A percentile compares a stretch with the other conserved stretches of the same genome.
These are phyloP conservation scores for Corynorhinus townsendii DNA, from an alignment of 2,113 vertebrate genomes.

Conservation along the genomic window DNA sequence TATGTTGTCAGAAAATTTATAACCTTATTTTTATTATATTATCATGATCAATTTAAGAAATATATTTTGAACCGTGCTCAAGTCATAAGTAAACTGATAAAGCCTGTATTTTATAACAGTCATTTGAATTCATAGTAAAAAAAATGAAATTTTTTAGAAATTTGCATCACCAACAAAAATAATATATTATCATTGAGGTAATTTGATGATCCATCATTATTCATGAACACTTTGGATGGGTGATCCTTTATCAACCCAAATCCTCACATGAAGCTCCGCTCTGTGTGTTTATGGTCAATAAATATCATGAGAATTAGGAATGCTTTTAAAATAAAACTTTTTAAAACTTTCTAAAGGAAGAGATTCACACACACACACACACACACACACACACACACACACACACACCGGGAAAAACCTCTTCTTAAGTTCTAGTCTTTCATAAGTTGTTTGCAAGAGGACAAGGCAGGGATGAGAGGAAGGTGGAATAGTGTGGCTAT, in stretches of 20 bases:
- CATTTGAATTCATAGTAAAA: neutral
- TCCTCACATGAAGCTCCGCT: neutral
- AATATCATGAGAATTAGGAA: neutral
- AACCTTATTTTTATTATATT: neutral
- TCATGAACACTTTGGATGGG: neutral
- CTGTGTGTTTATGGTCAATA: neutral
- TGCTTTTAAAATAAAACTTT: neutral
- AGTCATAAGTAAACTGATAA: neutral
- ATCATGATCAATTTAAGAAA: neutral
- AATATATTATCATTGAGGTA: neutral
- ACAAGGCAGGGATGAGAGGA: rapidly evolving
- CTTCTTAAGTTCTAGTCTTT: neutral
- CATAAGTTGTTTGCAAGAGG: neutral
- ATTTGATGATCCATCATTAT: neutral
- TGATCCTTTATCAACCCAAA: neutral
- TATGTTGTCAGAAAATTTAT: neutral
- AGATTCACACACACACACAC: neutral
- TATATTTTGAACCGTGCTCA: neutral
- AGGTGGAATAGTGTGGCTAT: neutral
- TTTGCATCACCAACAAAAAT: neutral
- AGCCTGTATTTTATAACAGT: neutral
- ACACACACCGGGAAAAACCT: neutral
- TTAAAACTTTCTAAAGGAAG: neutral
- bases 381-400: neutral
- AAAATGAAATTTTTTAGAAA: neutral